These are phyloP conservation scores for Cottoperca gobio DNA, from an alignment of 2,797 vertebrate genomes.

Conservation along the genomic window DNA sequence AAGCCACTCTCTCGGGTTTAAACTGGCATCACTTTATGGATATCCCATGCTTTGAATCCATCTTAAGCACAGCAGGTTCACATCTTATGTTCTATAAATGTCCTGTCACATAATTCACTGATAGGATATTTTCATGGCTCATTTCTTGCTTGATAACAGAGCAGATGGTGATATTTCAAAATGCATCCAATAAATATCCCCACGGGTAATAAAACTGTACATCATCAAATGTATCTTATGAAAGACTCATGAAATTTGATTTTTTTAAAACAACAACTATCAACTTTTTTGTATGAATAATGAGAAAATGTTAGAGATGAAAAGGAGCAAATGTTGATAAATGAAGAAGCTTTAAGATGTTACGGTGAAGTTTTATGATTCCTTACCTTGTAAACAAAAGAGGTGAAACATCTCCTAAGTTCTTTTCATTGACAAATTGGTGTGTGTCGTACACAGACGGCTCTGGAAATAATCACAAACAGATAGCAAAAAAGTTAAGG, in stretches of 20 bases:
- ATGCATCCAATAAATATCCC: conserved; percentile 7
- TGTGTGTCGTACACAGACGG: neutral
- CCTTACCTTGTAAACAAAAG: conserved; percentile 60
- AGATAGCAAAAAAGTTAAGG: conserved; percentile 41
- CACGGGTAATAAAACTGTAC: neutral
- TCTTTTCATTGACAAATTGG: conserved; percentile 22
- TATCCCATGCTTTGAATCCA: conserved; percentile 12
- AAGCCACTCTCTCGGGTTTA: conserved; percentile 30
- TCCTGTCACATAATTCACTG: conserved; percentile 38
- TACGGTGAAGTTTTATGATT: neutral
- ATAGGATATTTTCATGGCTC: conserved; percentile 39
- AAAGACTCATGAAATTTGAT: neutral
- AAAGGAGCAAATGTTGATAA: conserved; percentile 7
- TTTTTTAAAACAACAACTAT: too few species aligned
- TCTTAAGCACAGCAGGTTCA: conserved; percentile 9
- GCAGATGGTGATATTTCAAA: conserved; percentile 30
- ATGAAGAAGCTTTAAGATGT: neutral
- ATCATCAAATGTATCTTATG: neutral
- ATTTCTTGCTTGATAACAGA: conserved; percentile 31
- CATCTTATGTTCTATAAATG: conserved; percentile 19
- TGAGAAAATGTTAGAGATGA: neutral
- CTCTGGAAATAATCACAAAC: conserved; percentile 66
- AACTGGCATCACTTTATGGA: conserved; percentile 21
- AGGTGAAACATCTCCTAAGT: conserved; percentile 20
- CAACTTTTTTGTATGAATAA: neutral